A percentile compares a stretch with the other conserved stretches of the same genome.
These are phyloP conservation scores for Keiferia lycopersicella DNA, from an alignment of 2,888 invertebrate species.

Conservation along the genomic window DNA sequence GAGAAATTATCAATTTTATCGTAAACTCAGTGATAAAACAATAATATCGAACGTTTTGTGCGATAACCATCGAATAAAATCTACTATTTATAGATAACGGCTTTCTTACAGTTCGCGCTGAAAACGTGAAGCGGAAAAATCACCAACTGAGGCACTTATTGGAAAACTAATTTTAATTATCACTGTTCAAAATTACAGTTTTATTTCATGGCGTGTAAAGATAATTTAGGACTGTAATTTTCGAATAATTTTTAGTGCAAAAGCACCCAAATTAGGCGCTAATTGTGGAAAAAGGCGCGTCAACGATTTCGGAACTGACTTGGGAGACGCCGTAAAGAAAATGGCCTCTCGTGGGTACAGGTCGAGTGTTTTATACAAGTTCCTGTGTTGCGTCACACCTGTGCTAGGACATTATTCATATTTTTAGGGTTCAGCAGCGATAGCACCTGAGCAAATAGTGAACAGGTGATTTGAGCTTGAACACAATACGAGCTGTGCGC, in stretches of 20 bases:
- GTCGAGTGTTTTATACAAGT: conserved; percentile 70
- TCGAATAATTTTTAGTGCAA: conserved; percentile 33
- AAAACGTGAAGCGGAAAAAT: conserved; percentile 42
- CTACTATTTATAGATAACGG: conserved; percentile 23
- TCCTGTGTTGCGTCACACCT: conserved; percentile 64
- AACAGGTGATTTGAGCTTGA: conserved; percentile 15
- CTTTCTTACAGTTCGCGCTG: conserved; percentile 40
- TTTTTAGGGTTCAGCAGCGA: conserved; percentile 21
- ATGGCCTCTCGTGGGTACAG: conserved; percentile 61
- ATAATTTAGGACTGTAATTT: conserved; percentile 37
- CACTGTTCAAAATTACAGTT: conserved; percentile 25
- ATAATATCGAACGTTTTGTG: conserved; percentile 33
- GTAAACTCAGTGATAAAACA: conserved; percentile 31
- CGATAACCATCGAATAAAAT: conserved; percentile 18
- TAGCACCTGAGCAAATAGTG: conserved; percentile 11
- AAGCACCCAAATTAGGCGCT: conserved; percentile 46
- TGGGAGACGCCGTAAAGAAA: conserved; percentile 54
- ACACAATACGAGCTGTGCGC: neutral
- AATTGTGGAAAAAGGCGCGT: conserved; percentile 48
- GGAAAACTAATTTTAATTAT: conserved; percentile 22
- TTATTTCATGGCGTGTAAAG: conserved; percentile 20
- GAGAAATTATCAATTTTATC: conserved; percentile 31
- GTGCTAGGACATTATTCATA: conserved; percentile 36
- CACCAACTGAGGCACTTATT: conserved; percentile 45
- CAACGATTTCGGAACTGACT: conserved; percentile 44